These are phyloP conservation scores for Aquatica leii DNA, from an alignment of 2,888 invertebrate species.

Conservation along the genomic window DNA sequence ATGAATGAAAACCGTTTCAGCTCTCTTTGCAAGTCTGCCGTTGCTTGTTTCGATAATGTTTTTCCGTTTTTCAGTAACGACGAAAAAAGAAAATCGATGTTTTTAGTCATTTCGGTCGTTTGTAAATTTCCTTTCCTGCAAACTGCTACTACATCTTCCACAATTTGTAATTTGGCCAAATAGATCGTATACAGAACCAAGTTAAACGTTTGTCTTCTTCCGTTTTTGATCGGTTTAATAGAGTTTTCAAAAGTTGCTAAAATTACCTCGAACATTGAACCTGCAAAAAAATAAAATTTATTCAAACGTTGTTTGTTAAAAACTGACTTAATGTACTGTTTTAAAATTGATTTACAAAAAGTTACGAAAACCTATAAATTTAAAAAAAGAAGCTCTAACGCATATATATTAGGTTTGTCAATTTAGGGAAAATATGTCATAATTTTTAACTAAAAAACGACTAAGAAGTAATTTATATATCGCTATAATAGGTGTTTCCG, in stretches of 20 bases:
- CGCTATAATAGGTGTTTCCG: too few relatives aligned
- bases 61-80: slow-evolving; percentile 39
- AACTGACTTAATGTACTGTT: too few relatives aligned
- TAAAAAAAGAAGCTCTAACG: too few relatives aligned
- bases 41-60: slow-evolving; percentile 51
- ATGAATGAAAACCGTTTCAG: slow-evolving; percentile 49
- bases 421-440: too few relatives aligned
- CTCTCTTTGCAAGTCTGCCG: slow-evolving; percentile 51
- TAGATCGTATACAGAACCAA: slow-evolving; percentile 34
- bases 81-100: slow-evolving; percentile 43
- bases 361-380: too few relatives aligned
- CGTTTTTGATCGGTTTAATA: slow-evolving; percentile 26
- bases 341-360: too few relatives aligned
- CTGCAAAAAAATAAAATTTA: too few relatives aligned
- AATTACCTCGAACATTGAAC: neutral
- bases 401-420: too few relatives aligned
- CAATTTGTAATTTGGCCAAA: slow-evolving; percentile 43
- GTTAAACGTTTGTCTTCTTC: slow-evolving; percentile 39
- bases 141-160: slow-evolving; percentile 40
- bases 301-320: too few relatives aligned
- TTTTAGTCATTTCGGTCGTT: slow-evolving; percentile 12
- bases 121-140: slow-evolving; percentile 20
- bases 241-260: slow-evolving; percentile 17
- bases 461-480: too few relatives aligned
- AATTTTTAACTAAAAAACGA: too few relatives aligned